Evolutionary conservation across 1,140 invertebrate genomes (phyloP), one percentile per base, ranked within the genome.

Genomic region (Bombus turneri): DNA sequence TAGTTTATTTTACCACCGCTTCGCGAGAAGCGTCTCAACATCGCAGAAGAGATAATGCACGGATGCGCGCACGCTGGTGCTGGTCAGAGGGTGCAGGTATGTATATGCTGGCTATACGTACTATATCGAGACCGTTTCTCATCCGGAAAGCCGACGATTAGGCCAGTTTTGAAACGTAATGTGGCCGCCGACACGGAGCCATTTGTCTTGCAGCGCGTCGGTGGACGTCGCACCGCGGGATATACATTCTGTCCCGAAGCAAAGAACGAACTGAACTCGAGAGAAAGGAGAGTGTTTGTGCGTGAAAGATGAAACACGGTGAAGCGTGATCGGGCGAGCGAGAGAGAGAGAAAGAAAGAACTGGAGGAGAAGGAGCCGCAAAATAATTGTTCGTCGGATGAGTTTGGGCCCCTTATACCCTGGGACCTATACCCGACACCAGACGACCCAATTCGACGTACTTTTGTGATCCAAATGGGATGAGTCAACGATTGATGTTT

Each of bases 121-220:
- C n/a, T 34, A 81, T 78, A 89, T 89, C 88, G 88, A 73, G 88
- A 73, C 87, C 88, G 81, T 91, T 91, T 90, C 83, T 90, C 90
- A 91, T 90, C 86, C 81, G 89, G 87, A 91, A 91, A 91, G 90
- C 90, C 90, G 90, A 91, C 92, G 91, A 92, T 93, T 92, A 92
- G 91, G 91, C 86, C 86, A 91, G 91, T 92, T 95, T 94, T 93
- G 92, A 93, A 94, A 95, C 90, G 93, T 92, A 94, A 95, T 95
- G 93, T 94, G 92, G 93, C 93, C 93, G 91, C 93, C 93, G 93
- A 94, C 94, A 93, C 93, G 92, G 91, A 90, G 92, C 91, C 93
- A 94, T 94, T 95, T 94, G 94, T 94, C 93, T 94, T 94, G 93
- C 91, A 89, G 91, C 90, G 92, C 90, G 92, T 92, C 91, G 91